phyloP scores from a whole-genome alignment of 1,140 invertebrate species.

The Oryctes rhinoceros region DNA sequence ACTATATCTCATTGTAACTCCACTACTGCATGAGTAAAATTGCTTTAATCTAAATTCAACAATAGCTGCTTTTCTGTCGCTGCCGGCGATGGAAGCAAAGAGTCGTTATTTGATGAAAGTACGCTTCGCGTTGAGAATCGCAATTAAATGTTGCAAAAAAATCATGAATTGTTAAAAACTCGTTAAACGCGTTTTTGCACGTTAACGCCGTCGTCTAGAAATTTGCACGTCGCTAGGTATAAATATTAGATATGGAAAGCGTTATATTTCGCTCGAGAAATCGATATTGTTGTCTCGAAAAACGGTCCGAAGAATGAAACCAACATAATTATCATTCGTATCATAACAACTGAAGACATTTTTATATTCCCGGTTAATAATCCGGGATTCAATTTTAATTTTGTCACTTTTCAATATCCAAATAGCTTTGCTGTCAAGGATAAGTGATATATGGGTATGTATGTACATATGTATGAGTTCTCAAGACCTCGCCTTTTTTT shows the following conservation, averaged over 20 bases:
- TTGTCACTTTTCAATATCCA: too few species aligned
- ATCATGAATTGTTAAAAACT: slow-evolving; percentile 6
- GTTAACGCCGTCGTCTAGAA: not conserved
- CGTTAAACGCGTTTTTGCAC: not conserved
- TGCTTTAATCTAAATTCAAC: slow-evolving; percentile 17
- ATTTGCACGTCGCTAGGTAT: not conserved
- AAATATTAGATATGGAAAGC: not conserved
- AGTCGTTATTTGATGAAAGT: not conserved
- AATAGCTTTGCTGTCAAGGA: too few species aligned
- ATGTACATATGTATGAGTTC: too few species aligned
- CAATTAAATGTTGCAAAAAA: not conserved
- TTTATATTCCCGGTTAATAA: too few species aligned
- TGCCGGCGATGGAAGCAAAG: not conserved
- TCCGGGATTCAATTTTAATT: too few species aligned
- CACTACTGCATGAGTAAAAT: not conserved
- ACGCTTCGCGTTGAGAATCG: not conserved
- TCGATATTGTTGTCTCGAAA: too few species aligned
- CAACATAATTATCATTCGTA: too few species aligned
- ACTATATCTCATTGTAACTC: not conserved
- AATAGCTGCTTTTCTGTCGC: not conserved
- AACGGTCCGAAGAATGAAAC: too few species aligned
- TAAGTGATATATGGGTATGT: too few species aligned
- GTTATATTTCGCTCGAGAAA: not conserved
- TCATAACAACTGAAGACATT: too few species aligned
- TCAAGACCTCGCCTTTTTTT: too few species aligned